Evolutionary conservation across 2,113 vertebrate species (phyloP).

Genomic region (Megaptera novaeangliae): DNA sequence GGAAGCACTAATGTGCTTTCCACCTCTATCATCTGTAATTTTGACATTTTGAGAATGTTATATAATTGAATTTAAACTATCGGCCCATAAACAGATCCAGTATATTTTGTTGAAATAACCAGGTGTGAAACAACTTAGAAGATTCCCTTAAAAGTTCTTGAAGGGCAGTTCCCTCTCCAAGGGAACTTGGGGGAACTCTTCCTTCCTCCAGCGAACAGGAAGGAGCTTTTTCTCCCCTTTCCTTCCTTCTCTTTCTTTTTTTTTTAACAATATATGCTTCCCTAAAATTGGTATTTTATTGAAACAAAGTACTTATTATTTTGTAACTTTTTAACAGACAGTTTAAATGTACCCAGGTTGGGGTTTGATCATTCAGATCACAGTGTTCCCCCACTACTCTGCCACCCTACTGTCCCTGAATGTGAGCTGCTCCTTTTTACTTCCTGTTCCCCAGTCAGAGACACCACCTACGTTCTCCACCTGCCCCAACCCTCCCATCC

Average conservation of each 20-base stretch:
- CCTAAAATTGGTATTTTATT: neutral
- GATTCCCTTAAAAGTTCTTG: neutral
- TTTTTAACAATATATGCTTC: neutral
- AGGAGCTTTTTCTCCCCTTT: neutral
- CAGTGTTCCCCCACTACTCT: neutral
- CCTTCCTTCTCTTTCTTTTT: neutral
- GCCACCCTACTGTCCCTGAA: neutral
- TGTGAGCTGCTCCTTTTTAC: neutral
- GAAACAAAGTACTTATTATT: neutral
- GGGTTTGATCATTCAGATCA: neutral
- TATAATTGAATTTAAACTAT: neutral
- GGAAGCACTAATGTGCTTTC: neutral
- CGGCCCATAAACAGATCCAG: neutral
- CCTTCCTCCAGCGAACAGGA: no score
- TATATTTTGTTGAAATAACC: neutral
- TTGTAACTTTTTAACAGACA: neutral
- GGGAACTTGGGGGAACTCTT: no score
- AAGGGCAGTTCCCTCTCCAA: neutral
- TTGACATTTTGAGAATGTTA: neutral
- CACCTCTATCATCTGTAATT: neutral
- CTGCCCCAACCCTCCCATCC: neutral
- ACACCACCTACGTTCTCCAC: neutral
- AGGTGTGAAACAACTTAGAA: neutral
- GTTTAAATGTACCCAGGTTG: neutral
- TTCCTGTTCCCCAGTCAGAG: neutral